phyloP scores from a whole-genome alignment of 1,140 invertebrate species.

The Rhagoletis pomonella region DNA sequence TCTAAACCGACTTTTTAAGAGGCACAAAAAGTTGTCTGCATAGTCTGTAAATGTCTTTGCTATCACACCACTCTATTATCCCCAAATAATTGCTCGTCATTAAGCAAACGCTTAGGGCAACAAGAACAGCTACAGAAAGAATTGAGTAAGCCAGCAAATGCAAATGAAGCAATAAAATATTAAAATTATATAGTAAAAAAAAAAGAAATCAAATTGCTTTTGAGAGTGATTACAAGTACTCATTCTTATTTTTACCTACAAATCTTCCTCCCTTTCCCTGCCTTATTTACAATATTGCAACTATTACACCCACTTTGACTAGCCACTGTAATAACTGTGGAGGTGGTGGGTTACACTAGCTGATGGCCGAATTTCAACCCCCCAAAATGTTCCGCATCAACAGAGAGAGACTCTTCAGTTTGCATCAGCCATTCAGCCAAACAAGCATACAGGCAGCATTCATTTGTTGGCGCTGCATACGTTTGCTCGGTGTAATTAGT shows the following conservation, averaged over 20 bases:
- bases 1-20: no score
- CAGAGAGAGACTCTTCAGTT: no score
- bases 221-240: not conserved
- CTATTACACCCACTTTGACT: constrained; percentile 25
- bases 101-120: no score
- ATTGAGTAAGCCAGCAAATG: no score
- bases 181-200: not conserved
- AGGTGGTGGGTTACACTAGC: not conserved
- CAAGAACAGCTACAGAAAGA: no score
- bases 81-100: no score
- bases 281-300: not conserved
- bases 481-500: constrained; percentile 28
- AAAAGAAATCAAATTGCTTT: not conserved
- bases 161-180: no score
- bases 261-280: not conserved
- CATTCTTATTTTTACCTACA: not conserved
- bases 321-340: no score
- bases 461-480: no score
- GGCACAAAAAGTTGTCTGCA: no score
- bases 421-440: not conserved
- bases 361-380: not conserved
- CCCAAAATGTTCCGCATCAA: not conserved
- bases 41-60: no score
- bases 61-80: no score
- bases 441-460: not conserved